Evolutionary conservation across 2,888 invertebrate genomes (phyloP), one percentile per base, ranked within the genome.

Genomic region (Hydriomena furcata): DNA sequence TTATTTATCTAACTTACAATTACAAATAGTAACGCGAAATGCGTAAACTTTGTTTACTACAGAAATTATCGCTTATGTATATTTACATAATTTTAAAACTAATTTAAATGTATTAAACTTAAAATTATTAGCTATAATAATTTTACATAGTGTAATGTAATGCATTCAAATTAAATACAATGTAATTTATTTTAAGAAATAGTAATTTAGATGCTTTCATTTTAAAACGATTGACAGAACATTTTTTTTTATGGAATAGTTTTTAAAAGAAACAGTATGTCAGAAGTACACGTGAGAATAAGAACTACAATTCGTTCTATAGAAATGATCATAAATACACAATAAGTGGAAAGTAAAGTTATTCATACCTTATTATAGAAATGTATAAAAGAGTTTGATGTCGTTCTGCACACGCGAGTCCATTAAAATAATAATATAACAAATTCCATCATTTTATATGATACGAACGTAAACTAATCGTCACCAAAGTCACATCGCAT

Each of bases 401-500:
- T 8, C 8, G 8, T 20, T n/a, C 10, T 21, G 17, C 28, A 37
- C 13, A 11, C 13, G 13, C 17, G 8, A 30, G 7, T 41, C 13
- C 28, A 35, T 41, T 32, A 24, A 27, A n/a, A 38, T 6, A 23
- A 4, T 38, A 37, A 20, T 20, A 32, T 20, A 45, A 17, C 10
- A 13, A 17, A 3, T 17, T 31, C 7, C 23, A 44, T 28, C 7
- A 44, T 23, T 17, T 28, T 23, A n/a, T n/a, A n/a, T n/a, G n/a
- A n/a, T 10, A 44, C 13, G 8, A 21, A 43, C 5, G 21, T 32
- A 23, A 37, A 38, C 10, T 45, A 41, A 5, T 51, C 45, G 1
- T 50, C 80, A 5, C 65, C 76, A 5, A 80, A 55, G 37, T 77
- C 74, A 52, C 82, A 84, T 27, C 83, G 73, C 12, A 76, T 71